phyloP scores from a whole-genome alignment of 2,888 invertebrate genomes.

The Melieria crassipennis region DNA sequence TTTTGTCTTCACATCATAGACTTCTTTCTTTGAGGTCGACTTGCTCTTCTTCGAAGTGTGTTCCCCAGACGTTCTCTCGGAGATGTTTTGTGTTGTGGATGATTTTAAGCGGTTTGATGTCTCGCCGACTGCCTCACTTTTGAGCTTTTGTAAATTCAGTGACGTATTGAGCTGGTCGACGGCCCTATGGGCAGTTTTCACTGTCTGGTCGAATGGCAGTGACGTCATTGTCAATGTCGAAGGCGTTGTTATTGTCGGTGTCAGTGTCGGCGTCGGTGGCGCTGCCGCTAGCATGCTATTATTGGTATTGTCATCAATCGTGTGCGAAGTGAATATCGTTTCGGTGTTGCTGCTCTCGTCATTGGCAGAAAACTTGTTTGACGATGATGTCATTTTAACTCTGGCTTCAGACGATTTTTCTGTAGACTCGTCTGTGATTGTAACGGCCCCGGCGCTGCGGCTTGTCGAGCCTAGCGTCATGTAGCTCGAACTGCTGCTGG shows the following conservation, averaged over 20 bases:
- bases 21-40: constrained; percentile 58
- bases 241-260: constrained; percentile 37
- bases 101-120: not conserved
- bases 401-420: constrained; percentile 42
- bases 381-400: constrained; percentile 61
- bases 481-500: constrained; percentile 43
- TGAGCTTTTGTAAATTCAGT: constrained; percentile 15
- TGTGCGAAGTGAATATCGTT: constrained; percentile 15
- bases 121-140: constrained; percentile 17
- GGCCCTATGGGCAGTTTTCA: constrained; percentile 1
- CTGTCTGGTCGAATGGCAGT: constrained; percentile 1
- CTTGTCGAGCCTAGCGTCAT: constrained; percentile 49
- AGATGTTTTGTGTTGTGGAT: constrained; percentile 37
- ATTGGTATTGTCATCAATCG: constrained; percentile 22
- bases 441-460: constrained; percentile 19
- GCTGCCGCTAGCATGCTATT: constrained; percentile 34
- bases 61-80: constrained; percentile 45
- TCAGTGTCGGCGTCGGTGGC: constrained; percentile 44
- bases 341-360: constrained; percentile 23
- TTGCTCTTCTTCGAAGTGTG: constrained; percentile 50
- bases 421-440: constrained; percentile 46
- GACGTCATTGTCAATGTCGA: constrained; percentile 30
- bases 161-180: constrained; percentile 6
- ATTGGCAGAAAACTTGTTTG: constrained; percentile 38
- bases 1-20: constrained; percentile 65